Evolutionary conservation across 1,140 invertebrate species (phyloP), one percentile per base, ranked within the genome.

Genomic region (Camponotus pennsylvanicus): DNA sequence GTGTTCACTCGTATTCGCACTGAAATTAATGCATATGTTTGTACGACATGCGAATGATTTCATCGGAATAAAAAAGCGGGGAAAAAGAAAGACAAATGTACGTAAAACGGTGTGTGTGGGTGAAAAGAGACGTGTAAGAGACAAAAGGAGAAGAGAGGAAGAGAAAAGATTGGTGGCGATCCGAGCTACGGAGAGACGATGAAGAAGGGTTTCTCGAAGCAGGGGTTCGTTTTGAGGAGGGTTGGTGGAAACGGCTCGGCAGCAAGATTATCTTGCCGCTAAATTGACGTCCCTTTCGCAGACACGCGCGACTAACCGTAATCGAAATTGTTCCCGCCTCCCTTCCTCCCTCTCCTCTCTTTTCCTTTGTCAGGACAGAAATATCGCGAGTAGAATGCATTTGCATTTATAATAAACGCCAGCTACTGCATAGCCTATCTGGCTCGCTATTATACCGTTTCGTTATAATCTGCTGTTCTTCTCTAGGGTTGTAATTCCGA

Each of bases 341-440:
- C 15, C n/a, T 13, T 27, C 11, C 6, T 40, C 1, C 45, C 3
- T 32, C 3, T 18, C 15, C 13, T 18, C 49, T 11, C 15, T n/a
- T 11, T 42, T 18, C 42, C n/a, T 67, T 82, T 73, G 71, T 75
- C 69, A 61, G 13, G 32, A 18, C n/a, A 75, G 69, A 73, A 80
- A 75, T 83, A 83, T 83, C 55, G 7, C 69, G 69, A 27, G 6
- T 57, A 61, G 57, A 83, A 75, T 75, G 69, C 79, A 83, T 83
- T 83, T 63, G 69, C 79, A 83, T 83, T 83, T 61, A 73, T 83
- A 83, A 83, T 83, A 83, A 80, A 67, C 67, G 32, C 27, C 49
- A 42, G 40, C 11, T 83, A 83, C 7, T 73, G 67, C 32, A 75
- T 42, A 45, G 27, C 13, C n/a, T 45, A 32, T 73, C 79, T 37